phyloP scores from a whole-genome alignment of 2,888 invertebrate genomes.

The Lasioglossum figueresi region DNA sequence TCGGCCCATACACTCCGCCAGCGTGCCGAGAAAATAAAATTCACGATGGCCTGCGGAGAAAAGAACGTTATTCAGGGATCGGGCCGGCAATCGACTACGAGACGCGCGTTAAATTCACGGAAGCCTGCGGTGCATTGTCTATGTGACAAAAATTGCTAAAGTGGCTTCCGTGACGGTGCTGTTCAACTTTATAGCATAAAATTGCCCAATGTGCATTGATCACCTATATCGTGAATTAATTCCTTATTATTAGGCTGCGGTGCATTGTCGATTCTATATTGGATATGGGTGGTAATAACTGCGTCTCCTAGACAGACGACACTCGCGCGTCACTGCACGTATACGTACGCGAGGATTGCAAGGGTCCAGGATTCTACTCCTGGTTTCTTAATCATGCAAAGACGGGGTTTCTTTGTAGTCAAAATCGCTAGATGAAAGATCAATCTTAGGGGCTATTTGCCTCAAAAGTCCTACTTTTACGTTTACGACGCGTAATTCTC shows the following conservation, averaged over 20 bases:
- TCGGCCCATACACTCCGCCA: not conserved
- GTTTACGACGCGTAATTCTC: no score
- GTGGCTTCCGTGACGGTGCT: not conserved
- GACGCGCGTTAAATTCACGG: conserved; percentile 13
- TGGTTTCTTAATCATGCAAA: no score
- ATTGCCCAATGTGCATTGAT: not conserved
- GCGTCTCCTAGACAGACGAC: no score
- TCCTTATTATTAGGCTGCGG: not conserved
- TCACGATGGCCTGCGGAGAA: not conserved
- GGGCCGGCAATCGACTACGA: not conserved
- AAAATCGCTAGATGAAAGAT: no score
- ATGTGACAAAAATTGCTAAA: not conserved
- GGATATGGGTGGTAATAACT: no score
- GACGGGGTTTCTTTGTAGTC: no score
- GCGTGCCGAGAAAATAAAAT: conserved; percentile 10
- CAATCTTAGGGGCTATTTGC: no score
- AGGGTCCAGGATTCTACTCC: no score
- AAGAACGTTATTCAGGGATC: conserved; percentile 11
- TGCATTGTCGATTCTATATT: no score
- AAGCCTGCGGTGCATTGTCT: not conserved
- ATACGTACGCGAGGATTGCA: no score
- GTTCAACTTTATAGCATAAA: not conserved
- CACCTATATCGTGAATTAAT: not conserved
- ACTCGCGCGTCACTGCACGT: no score
- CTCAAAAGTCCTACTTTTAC: no score